Conservation (phyloP, 1,140 invertebrate genomes). For the Panulirus ornatus region DNA sequence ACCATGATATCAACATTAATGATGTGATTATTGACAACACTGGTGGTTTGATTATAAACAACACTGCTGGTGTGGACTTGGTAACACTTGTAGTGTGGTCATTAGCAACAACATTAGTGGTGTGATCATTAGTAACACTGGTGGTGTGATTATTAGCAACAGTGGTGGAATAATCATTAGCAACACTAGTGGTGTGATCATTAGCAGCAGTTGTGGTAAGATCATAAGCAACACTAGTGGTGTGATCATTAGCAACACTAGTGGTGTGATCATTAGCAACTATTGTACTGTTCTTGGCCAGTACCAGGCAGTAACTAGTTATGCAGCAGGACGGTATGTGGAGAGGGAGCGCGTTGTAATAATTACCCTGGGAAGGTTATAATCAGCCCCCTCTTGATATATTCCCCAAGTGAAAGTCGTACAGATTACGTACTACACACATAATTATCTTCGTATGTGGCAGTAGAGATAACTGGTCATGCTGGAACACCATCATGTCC, state of each 20-base stretch:
- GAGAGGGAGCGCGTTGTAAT: no score
- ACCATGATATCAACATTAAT: no score
- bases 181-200: neutral
- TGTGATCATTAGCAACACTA: neutral
- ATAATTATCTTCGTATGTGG: no score
- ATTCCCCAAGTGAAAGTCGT: no score
- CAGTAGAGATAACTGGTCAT: no score
- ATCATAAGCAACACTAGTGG: neutral
- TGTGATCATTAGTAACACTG: neutral
- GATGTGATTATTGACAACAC: neutral
- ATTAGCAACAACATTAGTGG: neutral
- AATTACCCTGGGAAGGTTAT: no score
- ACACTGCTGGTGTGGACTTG: neutral
- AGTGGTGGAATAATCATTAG: neutral
- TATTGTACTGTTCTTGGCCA: neutral
- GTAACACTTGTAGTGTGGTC: neutral
- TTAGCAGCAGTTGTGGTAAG: constrained; percentile 75
- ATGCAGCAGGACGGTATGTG: no score
- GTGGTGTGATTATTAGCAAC: neutral
- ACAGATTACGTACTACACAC: no score
- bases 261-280: neutral
- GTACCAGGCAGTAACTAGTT: no score
- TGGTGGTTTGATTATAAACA: neutral
- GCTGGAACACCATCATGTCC: no score
- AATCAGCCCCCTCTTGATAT: no score